These are phyloP conservation scores for Ochotona curzoniae DNA, from an alignment of 2,113 vertebrate species.

Conservation along the genomic window DNA sequence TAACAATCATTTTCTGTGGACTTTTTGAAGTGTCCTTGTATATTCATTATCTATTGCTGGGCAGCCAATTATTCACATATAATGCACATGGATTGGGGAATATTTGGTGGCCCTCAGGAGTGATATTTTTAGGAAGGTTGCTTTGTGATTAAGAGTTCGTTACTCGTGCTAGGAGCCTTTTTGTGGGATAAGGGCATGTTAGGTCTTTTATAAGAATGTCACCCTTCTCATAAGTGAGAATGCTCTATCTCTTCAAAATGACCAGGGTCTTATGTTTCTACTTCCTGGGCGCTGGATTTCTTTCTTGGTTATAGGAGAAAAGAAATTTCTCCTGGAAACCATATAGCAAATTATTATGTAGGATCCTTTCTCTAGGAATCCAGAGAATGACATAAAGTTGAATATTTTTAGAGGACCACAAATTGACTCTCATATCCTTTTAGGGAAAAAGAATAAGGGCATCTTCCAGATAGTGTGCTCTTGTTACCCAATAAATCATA, in stretches of 20 bases:
- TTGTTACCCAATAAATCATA: conserved; percentile 54
- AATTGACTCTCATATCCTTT: background rate
- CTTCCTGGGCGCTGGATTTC: background rate
- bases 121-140: background rate
- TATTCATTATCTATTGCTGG: background rate
- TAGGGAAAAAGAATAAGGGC: conserved; percentile 2
- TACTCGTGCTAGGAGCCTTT: background rate
- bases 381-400: background rate
- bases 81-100: background rate
- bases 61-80: background rate
- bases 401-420: background rate
- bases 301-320: background rate
- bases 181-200: background rate
- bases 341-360: background rate
- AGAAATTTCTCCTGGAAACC: conserved; percentile 23
- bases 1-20: too few species aligned
- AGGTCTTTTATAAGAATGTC: background rate
- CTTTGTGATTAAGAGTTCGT: background rate
- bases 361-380: conserved; percentile 42
- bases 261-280: background rate
- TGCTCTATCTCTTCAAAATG: background rate
- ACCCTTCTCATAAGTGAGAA: background rate
- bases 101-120: background rate
- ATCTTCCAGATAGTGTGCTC: background rate
- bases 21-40: too few species aligned